Evolutionary conservation across 2,888 invertebrate species (phyloP), one percentile per base, ranked within the genome.

Genomic region (Lasioglossum morio): DNA sequence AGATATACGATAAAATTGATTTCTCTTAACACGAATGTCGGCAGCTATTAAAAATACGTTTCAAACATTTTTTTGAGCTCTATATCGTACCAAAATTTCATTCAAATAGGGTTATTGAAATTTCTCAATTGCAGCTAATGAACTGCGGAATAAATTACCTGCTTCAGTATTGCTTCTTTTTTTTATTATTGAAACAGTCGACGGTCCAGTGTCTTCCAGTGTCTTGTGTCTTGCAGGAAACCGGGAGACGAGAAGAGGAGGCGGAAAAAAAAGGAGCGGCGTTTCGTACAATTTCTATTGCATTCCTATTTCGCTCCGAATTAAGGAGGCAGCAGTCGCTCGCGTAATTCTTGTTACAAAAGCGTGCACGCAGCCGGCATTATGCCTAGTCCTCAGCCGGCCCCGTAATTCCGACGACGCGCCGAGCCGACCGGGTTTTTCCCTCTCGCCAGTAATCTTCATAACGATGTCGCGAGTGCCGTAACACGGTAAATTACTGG

Each of bases 401-500:
- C 88, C 30, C 88, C 89, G 87, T 88, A 90, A 89, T 88, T 90
- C 84, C 89, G 57, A 83, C 87, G 82, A 86, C 85, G 27, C 27
- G 60, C 63, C 63, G 63, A 63, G 63, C 63, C 63, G 63, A 16
- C 63, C 63, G 27, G 86, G 86, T 90, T 89, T 89, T 91, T 90
- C 80, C 82, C 86, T 82, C 90, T 77, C 37, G 63, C 63, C 90
- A 87, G 91, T 87, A 91, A 91, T 91, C 91, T 91, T 90, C 90
- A 84, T 91, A 91, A 91, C 89, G 91, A 90, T 90, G 88, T 90
- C 91, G 90, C 82, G 90, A 87, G 86, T 86, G 89, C 78, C 89
- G 86, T 91, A 91, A 91, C 90, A 87, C 85, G 84, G 85, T 88
- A 90, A 91, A 91, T 91, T 91, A 91, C 90, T 91, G 88, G 91